Percentiles rank a stretch among this genome's conserved stretches.
Conservation (phyloP, 2,113 vertebrate species). For the Octodon degus region DNA sequence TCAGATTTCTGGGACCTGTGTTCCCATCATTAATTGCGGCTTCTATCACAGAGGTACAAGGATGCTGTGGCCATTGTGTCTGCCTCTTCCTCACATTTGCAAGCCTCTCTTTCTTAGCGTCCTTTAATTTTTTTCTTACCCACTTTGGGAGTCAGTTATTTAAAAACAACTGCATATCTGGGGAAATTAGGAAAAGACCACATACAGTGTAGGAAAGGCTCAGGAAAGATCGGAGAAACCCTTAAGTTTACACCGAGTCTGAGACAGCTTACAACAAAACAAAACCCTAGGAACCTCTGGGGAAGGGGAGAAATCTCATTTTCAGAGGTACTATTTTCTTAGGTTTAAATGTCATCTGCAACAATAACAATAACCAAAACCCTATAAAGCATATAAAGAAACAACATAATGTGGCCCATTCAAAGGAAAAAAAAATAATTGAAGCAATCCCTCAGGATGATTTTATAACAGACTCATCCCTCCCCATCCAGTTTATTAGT, state of each 20-base stretch:
- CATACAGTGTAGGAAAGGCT: not conserved
- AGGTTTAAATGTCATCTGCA: not conserved
- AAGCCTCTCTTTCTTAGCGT: not conserved
- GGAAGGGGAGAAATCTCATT: not conserved
- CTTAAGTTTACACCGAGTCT: not conserved
- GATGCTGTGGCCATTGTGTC: not conserved
- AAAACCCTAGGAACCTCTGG: not conserved
- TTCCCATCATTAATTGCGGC: not conserved
- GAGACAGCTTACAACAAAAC: not conserved
- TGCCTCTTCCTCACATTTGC: not conserved
- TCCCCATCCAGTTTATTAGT: not conserved
- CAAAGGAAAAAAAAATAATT: not conserved
- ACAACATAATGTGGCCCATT: not conserved
- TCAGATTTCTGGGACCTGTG: not conserved
- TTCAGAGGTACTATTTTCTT: not conserved
- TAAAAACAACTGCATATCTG: not conserved
- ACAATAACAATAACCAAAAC: not conserved
- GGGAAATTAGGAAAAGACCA: not conserved
- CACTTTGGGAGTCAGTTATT: not conserved
- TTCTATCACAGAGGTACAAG: not conserved
- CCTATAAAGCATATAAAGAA: not conserved
- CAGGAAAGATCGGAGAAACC: not conserved
- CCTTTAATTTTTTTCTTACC: not conserved
- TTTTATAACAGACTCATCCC: not conserved
- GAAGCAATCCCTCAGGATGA: not conserved